Percentiles rank a stretch among this genome's conserved stretches.
These are phyloP conservation scores for Neodiprion lecontei DNA, from an alignment of 1,140 invertebrate genomes.

Conservation along the genomic window DNA sequence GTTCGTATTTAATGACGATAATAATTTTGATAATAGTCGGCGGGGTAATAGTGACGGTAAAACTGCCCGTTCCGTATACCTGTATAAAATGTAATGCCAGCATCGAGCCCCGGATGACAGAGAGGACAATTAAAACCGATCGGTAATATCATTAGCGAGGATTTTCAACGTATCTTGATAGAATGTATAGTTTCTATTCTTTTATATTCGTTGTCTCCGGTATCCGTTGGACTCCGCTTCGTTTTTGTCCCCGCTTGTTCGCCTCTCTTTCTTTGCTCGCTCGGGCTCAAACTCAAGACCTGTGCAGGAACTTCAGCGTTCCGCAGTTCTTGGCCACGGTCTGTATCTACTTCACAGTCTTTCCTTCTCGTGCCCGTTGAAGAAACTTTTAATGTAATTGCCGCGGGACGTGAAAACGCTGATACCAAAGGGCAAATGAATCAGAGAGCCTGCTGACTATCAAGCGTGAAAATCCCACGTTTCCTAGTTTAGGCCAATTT, in stretches of 20 bases:
- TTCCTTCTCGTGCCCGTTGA: slow-evolving; percentile 29
- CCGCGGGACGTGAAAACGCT: slow-evolving; percentile 46
- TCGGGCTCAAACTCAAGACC: neutral
- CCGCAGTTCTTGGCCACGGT: neutral
- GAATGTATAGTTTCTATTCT: neutral
- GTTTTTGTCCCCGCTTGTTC: slow-evolving; percentile 27
- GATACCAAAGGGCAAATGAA: slow-evolving; percentile 31
- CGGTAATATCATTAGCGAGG: slow-evolving; percentile 4
- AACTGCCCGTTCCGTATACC: too few relatives aligned
- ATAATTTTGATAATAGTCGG: too few relatives aligned
- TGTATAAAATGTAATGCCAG: too few relatives aligned
- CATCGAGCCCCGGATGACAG: neutral
- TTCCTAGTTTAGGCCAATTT: neutral
- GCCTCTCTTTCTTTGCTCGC: slow-evolving; percentile 6
- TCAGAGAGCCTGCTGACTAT: slow-evolving; percentile 2
- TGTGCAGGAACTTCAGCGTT: neutral
- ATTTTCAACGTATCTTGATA: neutral
- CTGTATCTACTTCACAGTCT: slow-evolving; percentile 21
- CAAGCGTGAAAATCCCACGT: neutral
- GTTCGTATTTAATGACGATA: neutral
- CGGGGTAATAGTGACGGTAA: too few relatives aligned
- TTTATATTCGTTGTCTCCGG: neutral
- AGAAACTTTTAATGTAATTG: slow-evolving; percentile 49
- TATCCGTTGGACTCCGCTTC: slow-evolving; percentile 22
- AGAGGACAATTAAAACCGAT: neutral